Conservation (phyloP, 2,113 vertebrate genomes). For the Tretioscincus oriximinensis region DNA sequence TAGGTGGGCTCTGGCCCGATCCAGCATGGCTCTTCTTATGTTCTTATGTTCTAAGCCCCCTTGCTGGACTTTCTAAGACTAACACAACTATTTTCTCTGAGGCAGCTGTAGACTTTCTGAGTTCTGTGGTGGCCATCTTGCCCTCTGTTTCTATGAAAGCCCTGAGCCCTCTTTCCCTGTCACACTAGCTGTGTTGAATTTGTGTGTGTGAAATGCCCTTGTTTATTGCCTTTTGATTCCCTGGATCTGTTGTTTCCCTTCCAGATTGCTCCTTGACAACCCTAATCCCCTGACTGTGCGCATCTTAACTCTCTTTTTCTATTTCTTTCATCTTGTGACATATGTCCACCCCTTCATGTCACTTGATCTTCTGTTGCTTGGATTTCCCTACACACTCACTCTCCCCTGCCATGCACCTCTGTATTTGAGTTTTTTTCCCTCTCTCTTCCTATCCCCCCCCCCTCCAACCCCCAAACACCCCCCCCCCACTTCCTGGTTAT, state of each 20-base stretch:
- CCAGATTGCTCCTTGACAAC: constrained; percentile 46
- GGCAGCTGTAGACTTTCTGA: neutral
- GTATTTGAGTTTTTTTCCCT: constrained; percentile 59
- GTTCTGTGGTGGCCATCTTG: neutral
- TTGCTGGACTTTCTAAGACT: no score
- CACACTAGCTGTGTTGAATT: constrained; percentile 32
- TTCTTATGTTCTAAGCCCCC: no score
- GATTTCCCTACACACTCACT: constrained; percentile 37
- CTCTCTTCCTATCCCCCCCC: neutral
- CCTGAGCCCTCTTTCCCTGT: constrained; percentile 46
- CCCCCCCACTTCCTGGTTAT: no score
- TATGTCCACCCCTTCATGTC: constrained; percentile 37
- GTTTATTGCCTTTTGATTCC: constrained; percentile 26
- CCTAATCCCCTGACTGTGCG: constrained; percentile 37
- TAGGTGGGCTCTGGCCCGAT: no score
- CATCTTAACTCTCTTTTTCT: constrained; percentile 69
- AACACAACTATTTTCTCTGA: no score
- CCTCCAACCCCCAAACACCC: neutral
- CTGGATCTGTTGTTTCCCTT: constrained; percentile 43
- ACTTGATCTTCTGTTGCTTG: constrained; percentile 55
- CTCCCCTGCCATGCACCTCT: constrained; percentile 44
- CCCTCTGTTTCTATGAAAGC: constrained; percentile 44
- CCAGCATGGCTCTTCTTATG: no score
- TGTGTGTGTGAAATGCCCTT: constrained; percentile 45
- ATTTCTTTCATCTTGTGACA: constrained; percentile 56